A percentile compares a stretch with the other conserved stretches of the same genome.
phyloP scores from a whole-genome alignment of 92 coral and sea anemone genomes.

The Micromussa lordhowensis region DNA sequence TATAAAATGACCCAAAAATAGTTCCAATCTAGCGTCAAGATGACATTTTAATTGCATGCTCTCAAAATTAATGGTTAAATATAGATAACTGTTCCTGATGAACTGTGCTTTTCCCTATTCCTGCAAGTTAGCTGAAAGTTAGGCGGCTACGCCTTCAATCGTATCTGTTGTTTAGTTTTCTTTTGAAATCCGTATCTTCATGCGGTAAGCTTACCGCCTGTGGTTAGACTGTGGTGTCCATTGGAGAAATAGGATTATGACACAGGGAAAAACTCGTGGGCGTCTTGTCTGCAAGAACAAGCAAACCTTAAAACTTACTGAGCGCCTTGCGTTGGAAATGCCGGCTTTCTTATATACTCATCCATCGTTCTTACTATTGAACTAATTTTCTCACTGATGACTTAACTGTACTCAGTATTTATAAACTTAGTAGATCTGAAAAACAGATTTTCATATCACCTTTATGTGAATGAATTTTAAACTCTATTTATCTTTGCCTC shows the following conservation, averaged over 20 bases:
- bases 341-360: no score
- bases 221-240: neutral
- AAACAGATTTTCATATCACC: no score
- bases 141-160: neutral
- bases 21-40: neutral
- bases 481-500: no score
- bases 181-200: neutral
- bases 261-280: neutral
- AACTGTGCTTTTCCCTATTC: neutral
- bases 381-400: no score
- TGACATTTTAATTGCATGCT: conserved; percentile 5
- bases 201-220: neutral
- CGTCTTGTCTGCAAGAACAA: neutral
- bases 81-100: neutral
- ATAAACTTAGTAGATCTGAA: no score
- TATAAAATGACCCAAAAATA: neutral
- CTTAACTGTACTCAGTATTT: no score
- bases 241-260: neutral
- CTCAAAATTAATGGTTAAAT: neutral
- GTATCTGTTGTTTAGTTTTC: neutral
- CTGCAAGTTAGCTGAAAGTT: neutral
- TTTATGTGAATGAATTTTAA: no score
- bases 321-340: no score
- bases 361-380: no score
- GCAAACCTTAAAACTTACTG: no score